A percentile compares a stretch with the other conserved stretches of the same genome.
These are phyloP conservation scores for Scolopax bukidnonensis DNA, from an alignment of 2,797 vertebrate genomes.

Conservation along the genomic window DNA sequence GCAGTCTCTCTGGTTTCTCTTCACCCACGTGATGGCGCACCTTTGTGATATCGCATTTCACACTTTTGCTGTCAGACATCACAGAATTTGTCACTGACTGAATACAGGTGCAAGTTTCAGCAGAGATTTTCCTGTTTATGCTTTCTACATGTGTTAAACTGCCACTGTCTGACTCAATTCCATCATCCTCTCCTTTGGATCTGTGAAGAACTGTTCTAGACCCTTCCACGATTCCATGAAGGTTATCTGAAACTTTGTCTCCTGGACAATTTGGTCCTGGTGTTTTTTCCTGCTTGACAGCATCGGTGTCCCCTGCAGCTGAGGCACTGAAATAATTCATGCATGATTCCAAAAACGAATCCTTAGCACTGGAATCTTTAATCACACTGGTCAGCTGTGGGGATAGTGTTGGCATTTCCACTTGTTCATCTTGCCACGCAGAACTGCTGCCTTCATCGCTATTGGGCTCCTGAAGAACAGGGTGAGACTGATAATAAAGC, in stretches of 20 bases:
- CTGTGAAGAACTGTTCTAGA: background rate
- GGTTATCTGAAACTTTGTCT: background rate
- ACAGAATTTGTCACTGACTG: background rate
- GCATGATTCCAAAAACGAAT: slow-evolving; percentile 36
- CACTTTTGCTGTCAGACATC: background rate
- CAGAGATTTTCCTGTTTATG: background rate
- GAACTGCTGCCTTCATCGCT: slow-evolving; percentile 7
- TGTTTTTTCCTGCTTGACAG: background rate
- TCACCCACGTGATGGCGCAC: background rate
- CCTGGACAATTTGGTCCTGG: background rate
- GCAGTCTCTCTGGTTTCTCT: background rate
- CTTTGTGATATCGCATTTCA: background rate
- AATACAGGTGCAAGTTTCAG: background rate
- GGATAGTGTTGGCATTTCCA: slow-evolving; percentile 74
- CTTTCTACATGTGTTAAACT: background rate
- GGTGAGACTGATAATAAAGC: background rate
- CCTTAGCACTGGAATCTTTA: slow-evolving; percentile 24
- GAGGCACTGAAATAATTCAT: slow-evolving; percentile 60
- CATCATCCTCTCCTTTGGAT: background rate
- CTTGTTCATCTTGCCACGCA: background rate
- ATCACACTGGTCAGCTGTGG: slow-evolving; percentile 24
- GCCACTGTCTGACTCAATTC: background rate
- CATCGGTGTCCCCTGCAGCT: background rate
- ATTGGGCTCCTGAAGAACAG: slow-evolving; percentile 60
- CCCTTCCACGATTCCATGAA: background rate